Base-by-base conservation (phyloP, 2,797 vertebrate genomes). In the Aulostomus chinensis region DNA sequence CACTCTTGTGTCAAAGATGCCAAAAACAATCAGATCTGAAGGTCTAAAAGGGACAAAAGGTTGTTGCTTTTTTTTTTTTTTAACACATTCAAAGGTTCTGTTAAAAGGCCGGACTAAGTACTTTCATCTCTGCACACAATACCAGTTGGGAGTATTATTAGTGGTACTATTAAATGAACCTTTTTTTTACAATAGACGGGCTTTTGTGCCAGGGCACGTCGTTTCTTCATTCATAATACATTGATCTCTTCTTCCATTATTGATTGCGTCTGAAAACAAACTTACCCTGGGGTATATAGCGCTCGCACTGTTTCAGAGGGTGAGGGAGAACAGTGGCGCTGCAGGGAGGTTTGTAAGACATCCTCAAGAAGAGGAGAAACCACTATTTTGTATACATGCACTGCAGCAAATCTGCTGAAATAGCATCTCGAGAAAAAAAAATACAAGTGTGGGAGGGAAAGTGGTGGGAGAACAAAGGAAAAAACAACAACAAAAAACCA, bases 151-250 rank as follows among this genome's bases (percentile, higher is more conserved):
- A n/a, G n/a, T n/a, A n/a, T n/a, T n/a, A n/a, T n/a, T n/a, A n/a
- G n/a, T n/a, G n/a, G n/a, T n/a, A n/a, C n/a, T n/a, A n/a, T n/a
- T n/a, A n/a, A n/a, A n/a, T n/a, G n/a, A n/a, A n/a, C n/a, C n/a
- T n/a, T n/a, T n/a, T n/a, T 57, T 69, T 66, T 49, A 45, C 42
- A 59, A 42, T 1, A 60, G 39, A 72, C 71, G 38, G 24, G 41
- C 42, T 52, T 29, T 51, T 66, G 59, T 65, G 54, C 58, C 29
- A 33, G 46, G 32, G 24, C 35, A 42, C 25, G 17, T 57, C 66
- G 67, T 75, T 79, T 72, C 38, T 68, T 76, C 57, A 80, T 83
- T 68, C 66, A 83, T 82, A 76, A 81, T 73, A 63, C 52, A 84
- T 83, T 36, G 48, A 59, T 58, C 57, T 36, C 16, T 34, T 80